Percentiles rank a stretch among this genome's conserved stretches.
phyloP scores from a whole-genome alignment of 2,888 invertebrate species.

The Halocaridina rubra region DNA sequence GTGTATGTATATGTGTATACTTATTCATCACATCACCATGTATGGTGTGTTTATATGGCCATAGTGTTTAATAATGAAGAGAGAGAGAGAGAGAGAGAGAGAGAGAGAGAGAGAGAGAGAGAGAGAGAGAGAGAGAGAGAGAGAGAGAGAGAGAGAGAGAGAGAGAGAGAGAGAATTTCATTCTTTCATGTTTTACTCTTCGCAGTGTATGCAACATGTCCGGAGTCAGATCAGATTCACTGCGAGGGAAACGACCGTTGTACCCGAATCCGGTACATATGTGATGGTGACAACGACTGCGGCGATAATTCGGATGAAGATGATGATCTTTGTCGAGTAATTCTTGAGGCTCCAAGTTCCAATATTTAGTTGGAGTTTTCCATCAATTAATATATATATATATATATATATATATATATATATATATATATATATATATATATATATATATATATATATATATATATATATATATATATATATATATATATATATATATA shows the following conservation, averaged over 20 bases:
- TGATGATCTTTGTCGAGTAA: conserved; percentile 7
- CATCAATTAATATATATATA: neutral
- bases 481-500: neutral
- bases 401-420: neutral
- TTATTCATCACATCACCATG: too few relatives aligned
- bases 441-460: neutral
- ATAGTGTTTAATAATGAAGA: too few relatives aligned
- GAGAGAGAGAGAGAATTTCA: neutral
- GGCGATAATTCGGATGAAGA: conserved; percentile 35
- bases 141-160: neutral
- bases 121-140: neutral
- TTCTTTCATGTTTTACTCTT: neutral
- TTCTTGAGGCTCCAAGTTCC: neutral
- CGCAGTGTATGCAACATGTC: conserved; percentile 13
- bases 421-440: neutral
- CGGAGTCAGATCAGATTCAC: conserved; percentile 46
- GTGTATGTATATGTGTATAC: neutral
- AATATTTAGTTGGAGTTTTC: neutral
- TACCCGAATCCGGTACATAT: conserved; percentile 43
- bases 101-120: neutral
- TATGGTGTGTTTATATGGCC: too few relatives aligned
- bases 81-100: neutral
- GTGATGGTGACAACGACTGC: conserved; percentile 53
- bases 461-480: neutral
- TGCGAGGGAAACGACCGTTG: conserved; percentile 20